Base-by-base conservation (phyloP, 37 sponge, comb jelly and placozoan genomes). In the Diacarnus erythraeanus region DNA sequence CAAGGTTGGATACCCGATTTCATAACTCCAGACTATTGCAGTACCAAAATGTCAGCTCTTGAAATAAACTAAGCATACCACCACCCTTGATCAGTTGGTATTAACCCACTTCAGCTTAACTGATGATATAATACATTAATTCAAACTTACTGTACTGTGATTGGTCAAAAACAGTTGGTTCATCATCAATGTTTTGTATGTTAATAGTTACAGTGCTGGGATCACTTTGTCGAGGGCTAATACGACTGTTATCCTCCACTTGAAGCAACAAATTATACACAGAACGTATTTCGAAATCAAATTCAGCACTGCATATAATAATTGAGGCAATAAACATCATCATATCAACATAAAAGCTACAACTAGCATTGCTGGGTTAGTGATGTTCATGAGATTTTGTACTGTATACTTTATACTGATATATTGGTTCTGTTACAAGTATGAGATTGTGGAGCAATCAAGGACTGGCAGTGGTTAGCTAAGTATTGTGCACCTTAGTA, bases 101-200 rank as follows among this genome's bases (percentile, higher is more conserved):
- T 64, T 25, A 25, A 64, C 10, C 26, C 26, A n/a, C 57, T 56
- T 20, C 38, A 33, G 37, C 15, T 9, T 57, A 29, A 29, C n/a
- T n/a, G n/a, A n/a, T n/a, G n/a, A n/a, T n/a, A n/a, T n/a, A n/a
- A n/a, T 23, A 57, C 34, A 37, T 44, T 25, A 60, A 26, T 6
- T 21, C 39, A 21, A n/a, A 82, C 83, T 88, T 65, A 88, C 89
- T 78, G 75, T 78, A 88, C 17, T 27, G 15, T 25, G 61, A 18
- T 10, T 41, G 74, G 37, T 71, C 75, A 67, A 89, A 89, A 1
- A 58, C 71, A 57, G 89, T 83, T 54, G 59, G 31, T 23, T 84
- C 72, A 58, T 79, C 83, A 37, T 89, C 83, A 33, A 89, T 9
- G 71, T 89, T 83, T 22, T 15, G 42, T 6, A 89, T 75, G 17